These are phyloP conservation scores for Apomyelois bistriatella DNA, from an alignment of 2,888 invertebrate species.

Conservation along the genomic window DNA sequence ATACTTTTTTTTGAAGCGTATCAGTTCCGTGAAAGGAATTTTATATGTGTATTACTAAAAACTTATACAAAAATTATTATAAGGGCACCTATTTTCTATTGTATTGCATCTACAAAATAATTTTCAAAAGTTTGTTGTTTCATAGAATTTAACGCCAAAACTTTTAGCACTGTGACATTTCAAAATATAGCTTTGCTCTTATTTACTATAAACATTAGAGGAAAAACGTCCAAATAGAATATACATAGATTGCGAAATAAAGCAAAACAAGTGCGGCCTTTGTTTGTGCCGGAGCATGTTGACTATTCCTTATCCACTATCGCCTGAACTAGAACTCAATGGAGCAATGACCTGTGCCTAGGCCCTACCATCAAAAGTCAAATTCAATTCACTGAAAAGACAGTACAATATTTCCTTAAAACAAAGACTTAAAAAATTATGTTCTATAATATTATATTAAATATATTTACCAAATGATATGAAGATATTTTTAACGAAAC, in stretches of 20 bases:
- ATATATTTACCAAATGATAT: no score
- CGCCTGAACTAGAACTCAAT: conserved; percentile 58
- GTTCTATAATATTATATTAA: no score
- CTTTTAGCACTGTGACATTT: not conserved
- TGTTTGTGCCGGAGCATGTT: conserved; percentile 63
- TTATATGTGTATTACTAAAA: no score
- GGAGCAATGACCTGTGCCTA: conserved; percentile 58
- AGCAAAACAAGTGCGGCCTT: conserved; percentile 66
- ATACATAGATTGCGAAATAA: conserved; percentile 59
- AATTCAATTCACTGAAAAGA: conserved; percentile 20
- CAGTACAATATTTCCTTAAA: no score
- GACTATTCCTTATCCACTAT: conserved; percentile 73
- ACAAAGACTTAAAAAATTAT: no score
- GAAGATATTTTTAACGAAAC: no score
- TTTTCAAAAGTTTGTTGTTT: no score
- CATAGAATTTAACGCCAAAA: not conserved
- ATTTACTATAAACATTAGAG: conserved; percentile 39
- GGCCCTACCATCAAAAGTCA: conserved; percentile 38
- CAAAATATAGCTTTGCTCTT: not conserved
- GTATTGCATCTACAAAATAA: no score
- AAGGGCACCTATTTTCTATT: no score
- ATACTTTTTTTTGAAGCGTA: no score
- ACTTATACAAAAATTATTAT: no score
- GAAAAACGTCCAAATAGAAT: conserved; percentile 57
- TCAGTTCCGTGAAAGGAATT: no score